Base-by-base conservation (phyloP, 1,140 invertebrate species). In the Pseudobourletiella spinata region DNA sequence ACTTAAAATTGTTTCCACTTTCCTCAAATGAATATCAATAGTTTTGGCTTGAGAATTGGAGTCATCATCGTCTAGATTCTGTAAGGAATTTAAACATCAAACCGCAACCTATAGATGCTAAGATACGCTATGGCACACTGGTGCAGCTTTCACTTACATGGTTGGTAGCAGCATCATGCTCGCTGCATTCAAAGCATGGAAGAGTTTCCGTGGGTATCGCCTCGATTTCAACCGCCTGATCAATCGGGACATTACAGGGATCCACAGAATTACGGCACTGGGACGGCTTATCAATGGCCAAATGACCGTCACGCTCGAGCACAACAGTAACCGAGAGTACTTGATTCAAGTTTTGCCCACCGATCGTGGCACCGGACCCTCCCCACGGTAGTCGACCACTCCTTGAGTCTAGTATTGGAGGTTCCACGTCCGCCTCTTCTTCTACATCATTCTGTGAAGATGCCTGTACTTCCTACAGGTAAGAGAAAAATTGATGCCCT, bases 281-380 rank as follows among this genome's bases (percentile, higher is more conserved):
- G 0, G 42, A 30, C 1, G 54, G 39, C 18, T 46, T 26, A 1
- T 59, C 44, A 30, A 29, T 28, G 2, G 50, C 26, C 18, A 59
- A 59, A 30, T 59, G 57, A 14, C 57, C 57, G 20, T 50, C 44
- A 1, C 28, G 1, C 20, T 46, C 57, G 28, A 50, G 50, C 1
- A 59, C 43, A 6, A 59, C 28, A 1, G 57, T 59, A 1, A 59
- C 57, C 11, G 57, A 30, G 2, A 50, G 15, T 1, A 29, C 56
- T 43, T 28, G 56, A 3, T 43, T 25, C 0, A 43, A 35, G 1
- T 30, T 30, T 39, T 39, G 32, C 8, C n/a, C n/a, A n/a, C 32
- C n/a, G n/a, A n/a, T 1, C 28, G 2, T 6, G 4, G n/a, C 14
- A 26, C 2, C 56, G 1, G 20, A 1, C 3, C 2, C 29, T 11